Percentiles rank a stretch among this genome's conserved stretches.
Evolutionary conservation across 2,113 vertebrate species (phyloP).

Genomic region (Genyomyrus donnyi): DNA sequence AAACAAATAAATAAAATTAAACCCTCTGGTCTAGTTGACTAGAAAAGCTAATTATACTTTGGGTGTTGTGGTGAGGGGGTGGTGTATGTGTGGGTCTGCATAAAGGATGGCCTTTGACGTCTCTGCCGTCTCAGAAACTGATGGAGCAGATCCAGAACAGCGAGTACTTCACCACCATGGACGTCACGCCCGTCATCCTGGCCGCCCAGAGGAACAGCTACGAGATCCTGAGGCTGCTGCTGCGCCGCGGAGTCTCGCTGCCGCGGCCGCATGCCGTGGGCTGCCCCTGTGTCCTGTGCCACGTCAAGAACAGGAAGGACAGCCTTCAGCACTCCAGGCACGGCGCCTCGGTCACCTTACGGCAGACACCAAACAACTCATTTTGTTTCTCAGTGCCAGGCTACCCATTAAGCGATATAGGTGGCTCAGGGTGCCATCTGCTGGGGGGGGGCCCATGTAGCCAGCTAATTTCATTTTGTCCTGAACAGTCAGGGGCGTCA

Average conservation of each 20-base stretch:
- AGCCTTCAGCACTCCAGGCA: conserved; percentile 93
- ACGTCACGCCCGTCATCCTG: conserved; percentile 93
- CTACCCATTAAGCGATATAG: not conserved
- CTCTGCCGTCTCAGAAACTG: conserved; percentile 72
- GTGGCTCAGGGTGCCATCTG: not conserved
- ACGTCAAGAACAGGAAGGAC: conserved; percentile 97
- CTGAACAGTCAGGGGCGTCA: not conserved
- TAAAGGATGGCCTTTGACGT: not conserved
- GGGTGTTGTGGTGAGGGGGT: not conserved
- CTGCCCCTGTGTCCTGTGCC: conserved; percentile 91
- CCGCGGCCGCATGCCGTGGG: conserved; percentile 90
- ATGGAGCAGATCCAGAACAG: conserved; percentile 97
- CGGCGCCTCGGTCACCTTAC: not conserved
- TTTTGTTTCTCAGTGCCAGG: not conserved
- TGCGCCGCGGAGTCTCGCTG: conserved; percentile 91
- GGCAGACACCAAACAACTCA: not conserved
- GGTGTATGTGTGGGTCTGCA: no score
- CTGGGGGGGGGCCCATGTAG: not conserved
- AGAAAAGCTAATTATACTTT: not conserved
- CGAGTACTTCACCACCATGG: conserved; percentile 96
- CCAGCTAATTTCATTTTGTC: not conserved
- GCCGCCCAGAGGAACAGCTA: conserved; percentile 97
- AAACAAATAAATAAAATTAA: not conserved
- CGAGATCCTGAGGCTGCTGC: conserved; percentile 93
- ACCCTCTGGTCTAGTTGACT: not conserved